Base-by-base conservation (phyloP, 2,888 invertebrate species). In the Pedicia rivosa region DNA sequence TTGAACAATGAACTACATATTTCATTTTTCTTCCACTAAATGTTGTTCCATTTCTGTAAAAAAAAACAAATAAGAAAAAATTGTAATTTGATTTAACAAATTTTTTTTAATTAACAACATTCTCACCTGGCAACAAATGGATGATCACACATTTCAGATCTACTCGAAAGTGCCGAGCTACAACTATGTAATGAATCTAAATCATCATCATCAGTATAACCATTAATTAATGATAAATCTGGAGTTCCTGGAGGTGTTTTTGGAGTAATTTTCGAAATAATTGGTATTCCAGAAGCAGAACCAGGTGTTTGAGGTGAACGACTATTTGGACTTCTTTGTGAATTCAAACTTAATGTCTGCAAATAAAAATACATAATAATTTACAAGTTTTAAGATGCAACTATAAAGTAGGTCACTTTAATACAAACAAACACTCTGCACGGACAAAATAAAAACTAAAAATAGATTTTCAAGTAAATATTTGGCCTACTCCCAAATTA, bases 1-100 rank as follows among this genome's bases (percentile, higher is more conserved):
- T 76, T 37, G 82, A 81, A 56, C 87, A 87, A 56, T 87, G 87
- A 34, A 86, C 74, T 41, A 87, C 82, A 57, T 82, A 87, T 47
- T 81, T 77, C 65, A 73, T 74, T 41, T 72, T 73, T 35, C 74
- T 64, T 6, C 74, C 74, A 54, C 75, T 75, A 49, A 74, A 76
- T 8, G 76, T 76, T 27, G 76, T 76, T 22, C 76, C 76, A 54
- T 76, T 76, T 48, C 74, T 59, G 28, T 40, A 50, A 44, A 52
- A 51, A 10, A n/a, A n/a, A n/a, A n/a, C n/a, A n/a, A n/a, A n/a
- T n/a, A n/a, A n/a, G n/a, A n/a, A n/a, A n/a, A 7, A 30, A 16
- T 17, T n/a, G 19, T 12, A 17, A n/a, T 17, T n/a, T 7, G 15
- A 15, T 12, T 5, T 17, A 19, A 19, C 25, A 26, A 14, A 25